Base-by-base conservation (phyloP, 2,888 invertebrate genomes). In the Plagodis dolabraria region DNA sequence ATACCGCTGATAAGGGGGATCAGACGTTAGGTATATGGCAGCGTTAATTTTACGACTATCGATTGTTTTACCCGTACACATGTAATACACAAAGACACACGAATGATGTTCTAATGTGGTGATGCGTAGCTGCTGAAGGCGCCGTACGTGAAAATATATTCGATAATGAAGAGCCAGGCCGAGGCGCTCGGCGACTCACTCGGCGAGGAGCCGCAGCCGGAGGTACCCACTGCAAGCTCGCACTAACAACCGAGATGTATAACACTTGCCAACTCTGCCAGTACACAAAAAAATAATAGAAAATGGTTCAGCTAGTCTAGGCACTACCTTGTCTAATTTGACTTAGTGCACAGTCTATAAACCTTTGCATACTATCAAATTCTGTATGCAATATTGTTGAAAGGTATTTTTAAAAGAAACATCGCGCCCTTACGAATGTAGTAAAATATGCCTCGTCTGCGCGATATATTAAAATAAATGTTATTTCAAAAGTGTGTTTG, bases 91-190 rank as follows among this genome's bases (percentile, higher is more conserved):
- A 60, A 67, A 53, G 68, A 70, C 64, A 75, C 68, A 78, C 63
- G 63, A 69, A 69, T 58, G 63, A 63, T 67, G 64, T 67, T 68
- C 67, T 76, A 75, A 76, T 73, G 57, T 64, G 61, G 67, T 66
- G 60, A 73, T 80, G 79, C 76, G 77, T 93, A 98, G 98, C 96
- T 97, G 94, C 96, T 98, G 96, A 98, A 98, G 96, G 97, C 98
- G 93, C 98, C 98, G 87, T 98, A 97, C 94, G 97, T 96, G 94
- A 98, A 98, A 96, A 96, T 98, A 95, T 97, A 97, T 96, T 97
- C 96, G 94, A 97, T 98, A 94, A 96, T 98, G 95, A 97, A 97
- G 96, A 97, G 97, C 93, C 96, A 97, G 94, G 96, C 95, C 83
- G 95, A 95, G 89, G 94, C 93, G 79, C 86, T 93, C 72, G 92